A percentile compares a stretch with the other conserved stretches of the same genome.
phyloP scores from a whole-genome alignment of 2,888 invertebrate genomes.

The Buathra laborator region DNA sequence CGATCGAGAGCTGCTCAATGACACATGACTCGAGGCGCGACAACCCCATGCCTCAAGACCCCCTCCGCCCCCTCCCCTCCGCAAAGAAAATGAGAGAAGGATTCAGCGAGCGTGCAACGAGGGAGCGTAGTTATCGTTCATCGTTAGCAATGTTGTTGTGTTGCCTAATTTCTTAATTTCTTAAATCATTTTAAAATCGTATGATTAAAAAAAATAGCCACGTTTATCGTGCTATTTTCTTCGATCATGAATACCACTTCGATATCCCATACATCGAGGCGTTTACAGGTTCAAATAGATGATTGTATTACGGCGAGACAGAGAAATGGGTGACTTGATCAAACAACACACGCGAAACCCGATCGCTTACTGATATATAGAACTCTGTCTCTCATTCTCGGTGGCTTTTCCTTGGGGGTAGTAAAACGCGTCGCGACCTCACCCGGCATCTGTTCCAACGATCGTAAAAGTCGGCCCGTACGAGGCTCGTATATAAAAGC shows the following conservation, averaged over 20 bases:
- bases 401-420: slow-evolving; percentile 53
- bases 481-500: slow-evolving; percentile 65
- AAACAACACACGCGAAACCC: slow-evolving; percentile 17
- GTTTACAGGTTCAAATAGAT: no score
- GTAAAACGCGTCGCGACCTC: slow-evolving; percentile 63
- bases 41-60: slow-evolving; percentile 67
- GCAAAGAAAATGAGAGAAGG: slow-evolving; percentile 54
- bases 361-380: slow-evolving; percentile 21
- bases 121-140: slow-evolving; percentile 34
- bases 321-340: slow-evolving; percentile 24
- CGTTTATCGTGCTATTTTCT: background rate
- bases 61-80: slow-evolving; percentile 10
- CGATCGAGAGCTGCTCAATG: slow-evolving; percentile 81
- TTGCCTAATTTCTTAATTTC: slow-evolving; percentile 7
- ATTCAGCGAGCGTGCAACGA: slow-evolving; percentile 44
- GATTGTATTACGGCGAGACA: background rate
- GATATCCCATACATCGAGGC: background rate
- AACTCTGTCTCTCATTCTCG: slow-evolving; percentile 21
- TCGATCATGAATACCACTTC: background rate
- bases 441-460: slow-evolving; percentile 61
- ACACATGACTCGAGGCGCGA: slow-evolving; percentile 83
- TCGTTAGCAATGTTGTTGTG: background rate
- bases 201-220: background rate
- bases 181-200: background rate
- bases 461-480: slow-evolving; percentile 67